Evolutionary conservation across 35 echinoderm and acorn worm species (phyloP).

Genomic region (Apostichopus parvimensis): DNA sequence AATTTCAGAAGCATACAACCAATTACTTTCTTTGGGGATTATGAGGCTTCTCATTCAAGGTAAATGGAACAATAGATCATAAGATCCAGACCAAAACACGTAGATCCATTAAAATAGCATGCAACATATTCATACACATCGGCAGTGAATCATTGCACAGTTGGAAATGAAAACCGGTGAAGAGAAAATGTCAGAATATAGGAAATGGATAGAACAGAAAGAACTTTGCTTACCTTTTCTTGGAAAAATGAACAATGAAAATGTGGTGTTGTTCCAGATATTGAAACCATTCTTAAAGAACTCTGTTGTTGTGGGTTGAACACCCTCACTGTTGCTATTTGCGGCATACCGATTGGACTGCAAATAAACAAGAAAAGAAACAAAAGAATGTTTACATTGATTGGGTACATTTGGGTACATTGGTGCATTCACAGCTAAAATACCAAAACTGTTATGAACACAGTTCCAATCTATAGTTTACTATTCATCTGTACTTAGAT

Average conservation of each 20-base stretch:
- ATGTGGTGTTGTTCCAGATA: slow-evolving; percentile 97
- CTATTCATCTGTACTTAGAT: too few species aligned
- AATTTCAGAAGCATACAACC: too few species aligned
- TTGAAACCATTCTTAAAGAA: slow-evolving; percentile 79
- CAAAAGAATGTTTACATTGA: background rate
- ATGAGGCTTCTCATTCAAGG: too few species aligned
- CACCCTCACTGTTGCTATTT: slow-evolving; percentile 87
- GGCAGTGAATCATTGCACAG: background rate
- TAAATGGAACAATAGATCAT: too few species aligned
- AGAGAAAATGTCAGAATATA: background rate
- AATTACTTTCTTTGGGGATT: too few species aligned
- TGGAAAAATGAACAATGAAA: slow-evolving; percentile 99
- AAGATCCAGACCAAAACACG: too few species aligned
- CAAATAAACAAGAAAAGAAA: slow-evolving; percentile 51
- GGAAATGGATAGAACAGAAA: background rate
- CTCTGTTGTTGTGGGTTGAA: slow-evolving; percentile 92
- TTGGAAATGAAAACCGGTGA: slow-evolving; percentile 11
- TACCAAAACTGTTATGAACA: too few species aligned
- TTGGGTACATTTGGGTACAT: background rate
- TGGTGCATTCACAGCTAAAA: too few species aligned
- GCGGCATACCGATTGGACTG: slow-evolving; percentile 97
- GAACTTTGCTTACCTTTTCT: slow-evolving; percentile 78
- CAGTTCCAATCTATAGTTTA: too few species aligned
- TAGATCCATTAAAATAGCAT: too few species aligned
- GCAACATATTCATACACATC: background rate